Base-by-base conservation (phyloP, 2,113 vertebrate species). In the Ceuthmochares aereus region DNA sequence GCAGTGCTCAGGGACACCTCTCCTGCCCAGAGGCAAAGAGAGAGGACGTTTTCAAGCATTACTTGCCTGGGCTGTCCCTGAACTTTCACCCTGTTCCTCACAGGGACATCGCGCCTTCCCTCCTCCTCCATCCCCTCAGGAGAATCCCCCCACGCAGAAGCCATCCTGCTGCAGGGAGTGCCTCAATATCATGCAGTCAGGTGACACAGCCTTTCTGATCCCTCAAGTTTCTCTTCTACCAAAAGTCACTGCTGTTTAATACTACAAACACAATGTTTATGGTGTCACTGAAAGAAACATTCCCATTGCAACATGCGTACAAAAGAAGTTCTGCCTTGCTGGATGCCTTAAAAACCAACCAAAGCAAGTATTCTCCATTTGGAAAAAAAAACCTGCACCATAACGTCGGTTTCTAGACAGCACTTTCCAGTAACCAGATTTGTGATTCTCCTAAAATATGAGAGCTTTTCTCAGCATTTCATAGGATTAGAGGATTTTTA, bases 211-310 rank as follows among this genome's bases (percentile, higher is more conserved):
- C 29, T 20, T 25, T 10, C 4, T 5, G 7, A 20, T 7, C 27
- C 27, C 18, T 7, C 7, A 4, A 16, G 19, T 23, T 47, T 45
- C 25, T 40, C 12, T 47, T 51, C 18, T 32, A 6, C 34, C 45
- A 12, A 40, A 29, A 36, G 1, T 0, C 7, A 16, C 0, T 0
- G 7, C 5, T 49, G 27, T 49, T 69, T 45, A 26, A 18, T 45
- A 6, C 21, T 2, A 0, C 27, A 32, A 76, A 21, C 52, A 15
- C 26, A 59, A 0, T 32, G 14, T 74, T 80, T 74, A 27, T 11
- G 4, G 5, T 23, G 14, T 9, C 26, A 6, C 3, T 7, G 55
- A 62, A 92, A 20, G 3, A 34, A 34, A 25, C 29, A 6, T 32
- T 59, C 11, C 12, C 7, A 0, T 34, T 59, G 68, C 42, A 55